These are phyloP conservation scores for Drosophila seguyi DNA, from an alignment of 1,140 invertebrate genomes.

Conservation along the genomic window DNA sequence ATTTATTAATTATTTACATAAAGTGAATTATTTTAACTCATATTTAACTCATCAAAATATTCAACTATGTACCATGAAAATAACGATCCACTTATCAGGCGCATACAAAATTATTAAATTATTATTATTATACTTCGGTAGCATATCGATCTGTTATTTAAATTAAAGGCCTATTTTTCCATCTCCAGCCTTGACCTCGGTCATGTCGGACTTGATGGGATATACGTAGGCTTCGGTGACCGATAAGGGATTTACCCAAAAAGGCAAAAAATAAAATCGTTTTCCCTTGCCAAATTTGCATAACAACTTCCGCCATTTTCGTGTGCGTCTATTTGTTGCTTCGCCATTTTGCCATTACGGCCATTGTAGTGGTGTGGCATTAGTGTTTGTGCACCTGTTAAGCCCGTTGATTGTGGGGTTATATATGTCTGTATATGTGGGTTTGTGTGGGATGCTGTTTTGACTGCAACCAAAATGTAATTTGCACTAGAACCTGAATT, in stretches of 20 bases:
- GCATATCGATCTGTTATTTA: not conserved
- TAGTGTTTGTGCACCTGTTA: conserved; percentile 51
- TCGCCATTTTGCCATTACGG: conserved; percentile 38
- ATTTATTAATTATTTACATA: no score
- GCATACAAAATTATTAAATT: not conserved
- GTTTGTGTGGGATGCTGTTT: conserved; percentile 13
- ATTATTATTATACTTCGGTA: no score
- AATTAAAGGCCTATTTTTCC: not conserved
- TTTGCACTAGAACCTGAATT: conserved; percentile 59
- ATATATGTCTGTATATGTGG: not conserved
- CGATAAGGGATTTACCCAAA: conserved; percentile 44
- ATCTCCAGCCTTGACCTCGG: conserved; percentile 2
- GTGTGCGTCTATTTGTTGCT: conserved; percentile 42
- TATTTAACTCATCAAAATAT: no score
- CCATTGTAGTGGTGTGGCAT: conserved; percentile 13
- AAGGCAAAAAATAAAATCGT: conserved; percentile 22
- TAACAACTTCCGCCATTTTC: conserved; percentile 69
- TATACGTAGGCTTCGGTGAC: conserved; percentile 12
- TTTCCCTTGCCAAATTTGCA: conserved; percentile 61
- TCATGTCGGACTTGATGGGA: conserved; percentile 32
- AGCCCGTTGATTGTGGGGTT: conserved; percentile 41
- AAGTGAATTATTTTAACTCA: no score
- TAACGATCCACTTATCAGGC: not conserved
- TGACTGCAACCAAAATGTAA: conserved; percentile 54
- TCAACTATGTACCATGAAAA: no score